phyloP scores from a whole-genome alignment of 2,797 vertebrate species.

The Cyclopterus lumpus region DNA sequence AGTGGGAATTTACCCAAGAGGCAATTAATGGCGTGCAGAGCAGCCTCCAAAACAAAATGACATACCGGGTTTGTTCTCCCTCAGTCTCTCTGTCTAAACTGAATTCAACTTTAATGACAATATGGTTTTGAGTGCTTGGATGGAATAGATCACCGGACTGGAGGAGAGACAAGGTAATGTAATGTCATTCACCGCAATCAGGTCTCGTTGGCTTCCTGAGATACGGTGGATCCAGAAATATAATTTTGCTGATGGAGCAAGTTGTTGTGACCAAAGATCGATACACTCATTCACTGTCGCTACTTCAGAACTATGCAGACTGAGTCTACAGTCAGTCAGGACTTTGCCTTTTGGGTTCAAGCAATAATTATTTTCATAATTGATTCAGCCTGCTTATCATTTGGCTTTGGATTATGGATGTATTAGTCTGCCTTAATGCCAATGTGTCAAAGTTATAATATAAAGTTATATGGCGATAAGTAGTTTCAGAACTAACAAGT shows the following conservation, averaged over 20 bases:
- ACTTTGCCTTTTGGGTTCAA: neutral
- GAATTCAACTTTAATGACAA: conserved; percentile 69
- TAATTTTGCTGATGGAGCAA: conserved; percentile 84
- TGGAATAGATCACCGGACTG: conserved; percentile 64
- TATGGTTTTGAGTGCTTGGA: conserved; percentile 41
- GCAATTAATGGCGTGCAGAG: conserved; percentile 67
- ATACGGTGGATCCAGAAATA: conserved; percentile 79
- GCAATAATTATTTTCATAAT: neutral
- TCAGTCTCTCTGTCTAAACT: conserved; percentile 39
- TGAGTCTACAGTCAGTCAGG: conserved; percentile 6
- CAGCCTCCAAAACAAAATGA: conserved; percentile 57
- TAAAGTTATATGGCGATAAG: neutral
- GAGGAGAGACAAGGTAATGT: conserved; percentile 63
- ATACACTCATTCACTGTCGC: conserved; percentile 64
- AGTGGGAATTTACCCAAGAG: conserved; percentile 56
- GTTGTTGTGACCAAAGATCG: conserved; percentile 80
- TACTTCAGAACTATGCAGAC: conserved; percentile 22
- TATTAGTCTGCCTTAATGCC: neutral
- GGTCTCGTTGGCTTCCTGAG: conserved; percentile 74
- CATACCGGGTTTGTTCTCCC: conserved; percentile 19
- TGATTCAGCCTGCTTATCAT: neutral
- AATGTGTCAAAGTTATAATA: neutral
- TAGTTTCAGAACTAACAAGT: neutral
- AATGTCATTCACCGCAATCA: conserved; percentile 74
- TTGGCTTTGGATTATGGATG: neutral